Percentiles rank a stretch among this genome's conserved stretches.
Evolutionary conservation across 2,888 invertebrate genomes (phyloP).

Genomic region (Torymus texanus): DNA sequence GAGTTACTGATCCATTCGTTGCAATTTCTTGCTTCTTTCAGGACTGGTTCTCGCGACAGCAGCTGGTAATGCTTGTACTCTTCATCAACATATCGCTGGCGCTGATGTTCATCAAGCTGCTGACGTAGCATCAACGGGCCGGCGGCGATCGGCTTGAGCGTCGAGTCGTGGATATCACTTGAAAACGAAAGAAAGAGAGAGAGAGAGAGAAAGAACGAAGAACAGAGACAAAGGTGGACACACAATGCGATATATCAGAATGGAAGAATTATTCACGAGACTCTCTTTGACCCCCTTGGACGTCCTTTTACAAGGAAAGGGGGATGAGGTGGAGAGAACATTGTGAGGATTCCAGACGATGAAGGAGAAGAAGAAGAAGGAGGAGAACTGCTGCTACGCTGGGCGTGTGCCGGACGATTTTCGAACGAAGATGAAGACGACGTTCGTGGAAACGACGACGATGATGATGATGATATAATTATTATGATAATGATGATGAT

Average conservation of each 20-base stretch:
- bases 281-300: conserved; percentile 14
- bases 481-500: not conserved
- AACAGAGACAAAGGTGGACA: not conserved
- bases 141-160: conserved; percentile 73
- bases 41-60: conserved; percentile 98
- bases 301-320: not conserved
- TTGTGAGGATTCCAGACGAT: too few relatives aligned
- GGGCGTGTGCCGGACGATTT: conserved; percentile 13
- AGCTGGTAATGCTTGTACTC: conserved; percentile 93
- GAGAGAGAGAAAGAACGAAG: not conserved
- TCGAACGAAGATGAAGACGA: conserved; percentile 43
- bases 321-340: too few relatives aligned
- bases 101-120: conserved; percentile 95
- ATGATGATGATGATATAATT: not conserved
- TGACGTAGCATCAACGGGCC: conserved; percentile 86
- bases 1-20: not conserved
- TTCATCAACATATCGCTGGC: conserved; percentile 96
- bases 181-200: conserved; percentile 11
- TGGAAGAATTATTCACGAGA: too few relatives aligned
- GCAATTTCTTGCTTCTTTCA: conserved; percentile 75
- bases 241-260: too few relatives aligned
- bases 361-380: not conserved
- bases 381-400: conserved; percentile 3
- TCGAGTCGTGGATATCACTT: conserved; percentile 72
- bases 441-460: conserved; percentile 2